These are phyloP conservation scores for Vombatus ursinus DNA, from an alignment of 2,113 vertebrate species.

Conservation along the genomic window DNA sequence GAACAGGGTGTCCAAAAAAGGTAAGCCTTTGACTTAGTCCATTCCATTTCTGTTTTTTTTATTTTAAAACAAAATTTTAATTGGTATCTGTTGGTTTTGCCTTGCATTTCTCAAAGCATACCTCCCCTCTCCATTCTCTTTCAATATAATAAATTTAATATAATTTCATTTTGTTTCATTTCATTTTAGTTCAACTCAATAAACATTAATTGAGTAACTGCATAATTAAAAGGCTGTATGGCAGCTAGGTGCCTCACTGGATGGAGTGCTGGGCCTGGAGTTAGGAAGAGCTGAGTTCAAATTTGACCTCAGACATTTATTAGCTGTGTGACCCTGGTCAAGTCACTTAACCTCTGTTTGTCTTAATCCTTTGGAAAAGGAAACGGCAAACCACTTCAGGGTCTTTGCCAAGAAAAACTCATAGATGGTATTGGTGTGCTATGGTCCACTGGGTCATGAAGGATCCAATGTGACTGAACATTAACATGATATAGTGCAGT, in stretches of 20 bases:
- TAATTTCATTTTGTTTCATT: not conserved
- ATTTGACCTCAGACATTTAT: not conserved
- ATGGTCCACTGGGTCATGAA: not conserved
- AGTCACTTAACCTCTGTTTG: not conserved
- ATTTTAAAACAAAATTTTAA: not conserved
- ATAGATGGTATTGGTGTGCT: not conserved
- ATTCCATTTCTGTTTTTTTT: not conserved
- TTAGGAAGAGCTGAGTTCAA: not conserved
- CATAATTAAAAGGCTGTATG: not conserved
- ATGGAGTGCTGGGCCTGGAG: not conserved
- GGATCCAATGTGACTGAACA: not conserved
- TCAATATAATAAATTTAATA: not conserved
- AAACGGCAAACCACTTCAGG: not conserved
- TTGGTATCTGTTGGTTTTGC: not conserved
- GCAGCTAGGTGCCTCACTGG: not conserved
- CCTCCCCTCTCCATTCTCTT: not conserved
- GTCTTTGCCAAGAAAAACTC: not conserved
- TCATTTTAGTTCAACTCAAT: not conserved
- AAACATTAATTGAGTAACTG: not conserved
- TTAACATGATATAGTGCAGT: not conserved
- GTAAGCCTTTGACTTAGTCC: conserved; percentile 34
- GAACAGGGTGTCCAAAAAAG: conserved; percentile 25
- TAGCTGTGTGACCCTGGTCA: not conserved
- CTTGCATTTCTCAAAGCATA: not conserved
- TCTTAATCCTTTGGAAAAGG: not conserved